Base-by-base conservation (phyloP, 2,888 invertebrate genomes). In the Blera fallax region DNA sequence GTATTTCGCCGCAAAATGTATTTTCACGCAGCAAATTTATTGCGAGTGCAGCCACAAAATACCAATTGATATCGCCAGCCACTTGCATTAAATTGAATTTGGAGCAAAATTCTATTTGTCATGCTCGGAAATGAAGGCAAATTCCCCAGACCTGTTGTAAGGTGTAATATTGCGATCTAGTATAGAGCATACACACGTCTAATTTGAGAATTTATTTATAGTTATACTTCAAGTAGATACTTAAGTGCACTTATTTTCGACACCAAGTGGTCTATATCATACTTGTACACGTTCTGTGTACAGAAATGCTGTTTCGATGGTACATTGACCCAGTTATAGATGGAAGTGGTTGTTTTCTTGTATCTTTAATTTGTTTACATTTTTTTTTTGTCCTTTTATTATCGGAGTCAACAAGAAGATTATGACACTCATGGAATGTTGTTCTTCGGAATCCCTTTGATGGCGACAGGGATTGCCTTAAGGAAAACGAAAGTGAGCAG, bases 181-280 rank as follows among this genome's bases (percentile, higher is more conserved):
- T 52, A 24, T 29, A 8, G 8, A 50, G 73, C 27, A 27, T n/a
- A 52, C 32, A 29, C 18, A 45, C 37, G 8, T 77, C 58, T 64
- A 64, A 58, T 70, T 72, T 83, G 37, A 54, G 72, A 62, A 67
- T 62, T 73, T 73, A 73, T 78, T 78, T 67, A 67, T 78, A 83
- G 72, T 43, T 52, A 34, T 21, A 54, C 27, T 67, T 60, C 8
- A 58, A 82, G 64, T 18, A 48, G 74, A 48, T 43, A 52, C 27
- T 24, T 64, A 64, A 70, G 77, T 60, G 82, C 60, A 83, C 45
- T 69, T 69, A 21, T 43, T 67, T 74, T 60, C 62, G 77, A 72
- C 65, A 72, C 37, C 65, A 60, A 78, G 65, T 65, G 60, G 65
- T 60, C 48, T 54, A 8, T 69, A 69, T 69, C 40, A 58, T 50